Evolutionary conservation across 2,797 vertebrate species (phyloP), one percentile per base, ranked within the genome.

Genomic region (Lycodopsis pacificus): DNA sequence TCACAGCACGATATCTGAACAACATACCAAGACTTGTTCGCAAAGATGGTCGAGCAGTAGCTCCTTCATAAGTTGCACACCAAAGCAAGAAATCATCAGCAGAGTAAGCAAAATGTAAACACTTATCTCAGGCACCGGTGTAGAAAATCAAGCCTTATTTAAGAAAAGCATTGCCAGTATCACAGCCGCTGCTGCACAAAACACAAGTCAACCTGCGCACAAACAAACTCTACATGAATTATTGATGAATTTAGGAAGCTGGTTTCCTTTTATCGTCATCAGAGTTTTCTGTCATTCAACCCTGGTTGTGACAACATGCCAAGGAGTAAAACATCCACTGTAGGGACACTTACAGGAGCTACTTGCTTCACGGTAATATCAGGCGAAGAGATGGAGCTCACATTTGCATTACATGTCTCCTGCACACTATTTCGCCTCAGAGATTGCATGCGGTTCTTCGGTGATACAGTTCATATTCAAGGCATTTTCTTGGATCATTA

Each of bases 171-270:
- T 6, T 48, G 67, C 25, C 54, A 56, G 59, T 63, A 63, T 74
- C 66, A 77, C 53, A 70, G 56, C 51, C 61, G 19, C 61, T 20
- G 27, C 56, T 36, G 62, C 65, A 69, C 59, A 46, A 71, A 88
- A 82, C 71, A 78, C 66, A 56, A 88, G 78, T 85, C 75, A 83
- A 85, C 82, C 78, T 73, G 76, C 38, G 79, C 86, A 72, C 79
- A 87, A 86, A 84, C 84, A 89, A 79, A 82, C 82, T 84, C 71
- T 32, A 49, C 54, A 79, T 90, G 76, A 80, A 90, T 90, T 86
- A 91, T 88, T 87, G 73, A 92, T 85, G 58, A 54, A 40, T 71
- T 82, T 81, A 79, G 68, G 83, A 83, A 84, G 79, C 65, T 51
- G 17, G 25, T 65, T 84, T 66, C 62, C 61, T 85, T 89, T 91